phyloP scores from a whole-genome alignment of 2,797 vertebrate species.

The Synaphobranchus kaupii region DNA sequence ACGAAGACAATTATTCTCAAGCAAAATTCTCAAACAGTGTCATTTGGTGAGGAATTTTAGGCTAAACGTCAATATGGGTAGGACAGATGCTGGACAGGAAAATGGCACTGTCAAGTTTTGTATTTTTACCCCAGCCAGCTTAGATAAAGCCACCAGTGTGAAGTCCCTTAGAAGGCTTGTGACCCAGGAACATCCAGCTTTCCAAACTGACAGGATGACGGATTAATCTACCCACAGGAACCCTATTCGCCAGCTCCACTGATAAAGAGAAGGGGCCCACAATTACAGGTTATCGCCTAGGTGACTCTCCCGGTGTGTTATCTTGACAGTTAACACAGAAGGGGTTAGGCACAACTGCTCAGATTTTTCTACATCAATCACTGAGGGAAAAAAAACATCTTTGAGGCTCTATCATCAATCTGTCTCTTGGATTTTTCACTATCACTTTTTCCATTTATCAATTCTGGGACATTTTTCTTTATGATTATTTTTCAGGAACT shows the following conservation, averaged over 20 bases:
- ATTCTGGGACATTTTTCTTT: neutral
- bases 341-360: neutral
- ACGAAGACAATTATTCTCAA: neutral
- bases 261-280: conserved; percentile 24
- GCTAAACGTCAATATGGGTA: neutral
- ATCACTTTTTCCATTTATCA: neutral
- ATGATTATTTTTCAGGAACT: neutral
- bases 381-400: neutral
- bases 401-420: neutral
- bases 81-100: neutral
- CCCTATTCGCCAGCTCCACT: neutral
- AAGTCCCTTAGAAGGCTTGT: neutral
- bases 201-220: neutral
- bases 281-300: conserved; percentile 25
- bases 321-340: conserved; percentile 27
- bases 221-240: conserved; percentile 21
- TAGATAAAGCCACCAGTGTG: neutral
- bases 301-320: neutral
- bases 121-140: neutral
- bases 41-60: neutral
- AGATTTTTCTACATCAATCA: conserved; percentile 17
- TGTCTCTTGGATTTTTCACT: neutral
- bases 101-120: neutral
- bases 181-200: neutral
- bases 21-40: neutral